These are phyloP conservation scores for Polyergus mexicanus DNA, from an alignment of 1,140 invertebrate genomes.

Conservation along the genomic window DNA sequence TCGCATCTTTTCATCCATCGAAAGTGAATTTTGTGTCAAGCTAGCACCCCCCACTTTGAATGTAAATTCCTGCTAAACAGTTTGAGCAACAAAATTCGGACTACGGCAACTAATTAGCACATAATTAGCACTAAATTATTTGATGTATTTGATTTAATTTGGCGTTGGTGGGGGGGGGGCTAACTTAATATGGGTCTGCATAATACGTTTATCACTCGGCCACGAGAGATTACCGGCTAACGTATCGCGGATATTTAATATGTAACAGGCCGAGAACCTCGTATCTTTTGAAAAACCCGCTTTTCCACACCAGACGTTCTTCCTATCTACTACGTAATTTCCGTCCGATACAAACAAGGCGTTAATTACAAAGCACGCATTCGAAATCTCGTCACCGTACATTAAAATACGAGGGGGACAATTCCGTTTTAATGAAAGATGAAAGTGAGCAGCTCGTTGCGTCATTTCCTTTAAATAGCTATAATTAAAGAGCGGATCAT, in stretches of 20 bases:
- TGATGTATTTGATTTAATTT: no score
- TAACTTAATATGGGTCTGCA: no score
- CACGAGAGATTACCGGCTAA: conserved; percentile 38
- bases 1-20: no score
- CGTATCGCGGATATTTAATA: conserved; percentile 31
- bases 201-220: conserved; percentile 41
- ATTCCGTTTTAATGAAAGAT: conserved; percentile 3
- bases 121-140: no score
- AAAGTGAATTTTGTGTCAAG: no score
- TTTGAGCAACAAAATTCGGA: no score
- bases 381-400: neutral
- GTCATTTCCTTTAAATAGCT: conserved; percentile 46
- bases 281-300: conserved; percentile 23
- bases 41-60: no score
- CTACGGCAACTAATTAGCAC: no score
- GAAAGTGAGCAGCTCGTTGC: neutral
- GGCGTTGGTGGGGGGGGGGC: no score
- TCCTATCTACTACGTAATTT: conserved; percentile 39
- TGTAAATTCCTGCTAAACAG: no score
- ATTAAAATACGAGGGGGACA: neutral
- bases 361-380: conserved; percentile 23
- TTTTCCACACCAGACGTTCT: conserved; percentile 9
- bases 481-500: conserved; percentile 42
- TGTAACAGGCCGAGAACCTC: conserved; percentile 8
- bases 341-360: conserved; percentile 37